These are phyloP conservation scores for Macaca fascicularis DNA, from an alignment of 2,113 vertebrate species.

Conservation along the genomic window DNA sequence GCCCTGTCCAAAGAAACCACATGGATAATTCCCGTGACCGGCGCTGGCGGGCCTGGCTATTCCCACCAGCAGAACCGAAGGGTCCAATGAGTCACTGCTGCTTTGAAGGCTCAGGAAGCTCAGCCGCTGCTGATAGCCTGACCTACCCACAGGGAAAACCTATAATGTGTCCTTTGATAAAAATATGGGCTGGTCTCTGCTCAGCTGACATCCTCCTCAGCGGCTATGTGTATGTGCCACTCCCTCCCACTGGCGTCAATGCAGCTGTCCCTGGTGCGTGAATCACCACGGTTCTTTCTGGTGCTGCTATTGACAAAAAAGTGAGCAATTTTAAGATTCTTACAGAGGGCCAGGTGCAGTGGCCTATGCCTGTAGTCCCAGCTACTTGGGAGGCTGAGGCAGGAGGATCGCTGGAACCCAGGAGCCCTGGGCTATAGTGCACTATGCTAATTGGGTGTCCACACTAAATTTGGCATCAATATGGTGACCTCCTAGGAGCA, in stretches of 20 bases:
- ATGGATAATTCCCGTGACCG: neutral
- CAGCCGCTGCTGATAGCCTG: neutral
- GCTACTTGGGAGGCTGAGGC: no score
- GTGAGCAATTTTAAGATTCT: neutral
- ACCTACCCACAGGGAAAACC: neutral
- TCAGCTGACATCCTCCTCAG: neutral
- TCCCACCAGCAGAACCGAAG: neutral
- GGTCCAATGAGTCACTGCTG: neutral
- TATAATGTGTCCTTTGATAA: neutral
- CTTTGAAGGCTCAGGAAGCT: slow-evolving; percentile 41
- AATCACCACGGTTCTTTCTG: neutral
- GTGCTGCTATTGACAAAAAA: neutral
- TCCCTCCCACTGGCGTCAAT: neutral
- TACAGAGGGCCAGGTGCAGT: neutral
- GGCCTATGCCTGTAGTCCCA: no score
- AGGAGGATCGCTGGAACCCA: no score
- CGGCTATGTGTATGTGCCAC: accelerated
- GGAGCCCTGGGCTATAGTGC: no score
- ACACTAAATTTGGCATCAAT: no score
- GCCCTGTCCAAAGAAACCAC: slow-evolving; percentile 6
- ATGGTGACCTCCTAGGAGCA: no score
- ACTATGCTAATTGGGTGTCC: no score
- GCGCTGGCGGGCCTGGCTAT: neutral
- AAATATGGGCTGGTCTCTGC: neutral
- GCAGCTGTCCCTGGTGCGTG: neutral